phyloP scores from a whole-genome alignment of 1,140 invertebrate species.

The Fopius arisanus region DNA sequence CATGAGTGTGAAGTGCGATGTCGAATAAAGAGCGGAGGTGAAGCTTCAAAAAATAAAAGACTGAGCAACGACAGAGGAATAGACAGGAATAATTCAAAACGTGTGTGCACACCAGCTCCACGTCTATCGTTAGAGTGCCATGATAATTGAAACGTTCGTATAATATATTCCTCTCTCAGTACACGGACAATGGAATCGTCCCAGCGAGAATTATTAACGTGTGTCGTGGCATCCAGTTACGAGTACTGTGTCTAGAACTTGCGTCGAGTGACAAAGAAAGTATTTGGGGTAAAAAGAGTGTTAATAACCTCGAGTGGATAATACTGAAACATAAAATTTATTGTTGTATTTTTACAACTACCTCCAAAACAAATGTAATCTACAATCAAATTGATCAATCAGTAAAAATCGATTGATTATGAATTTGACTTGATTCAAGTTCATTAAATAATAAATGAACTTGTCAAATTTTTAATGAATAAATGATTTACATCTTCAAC shows the following conservation, averaged over 20 bases:
- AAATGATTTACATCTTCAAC: too few species aligned
- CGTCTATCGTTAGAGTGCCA: constrained; percentile 38
- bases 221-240: constrained; percentile 37
- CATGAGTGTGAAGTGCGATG: background rate
- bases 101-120: constrained; percentile 1
- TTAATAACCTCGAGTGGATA: constrained; percentile 10
- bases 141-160: constrained; percentile 64
- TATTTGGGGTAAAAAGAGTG: background rate
- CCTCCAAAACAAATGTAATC: too few species aligned
- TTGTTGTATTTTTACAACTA: too few species aligned
- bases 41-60: too few species aligned
- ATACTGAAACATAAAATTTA: constrained; percentile 11
- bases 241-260: constrained; percentile 24
- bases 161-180: constrained; percentile 40
- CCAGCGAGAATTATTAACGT: constrained; percentile 64
- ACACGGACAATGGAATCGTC: constrained; percentile 60
- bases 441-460: constrained; percentile 6
- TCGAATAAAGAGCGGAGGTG: too few species aligned
- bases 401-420: too few species aligned
- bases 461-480: too few species aligned
- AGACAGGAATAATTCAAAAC: constrained; percentile 37
- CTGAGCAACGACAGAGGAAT: constrained; percentile 34
- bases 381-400: too few species aligned
- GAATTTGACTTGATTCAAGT: too few species aligned
- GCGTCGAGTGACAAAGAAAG: background rate